These are phyloP conservation scores for Thryonomys swinderianus DNA, from an alignment of 2,113 vertebrate genomes.

Conservation along the genomic window DNA sequence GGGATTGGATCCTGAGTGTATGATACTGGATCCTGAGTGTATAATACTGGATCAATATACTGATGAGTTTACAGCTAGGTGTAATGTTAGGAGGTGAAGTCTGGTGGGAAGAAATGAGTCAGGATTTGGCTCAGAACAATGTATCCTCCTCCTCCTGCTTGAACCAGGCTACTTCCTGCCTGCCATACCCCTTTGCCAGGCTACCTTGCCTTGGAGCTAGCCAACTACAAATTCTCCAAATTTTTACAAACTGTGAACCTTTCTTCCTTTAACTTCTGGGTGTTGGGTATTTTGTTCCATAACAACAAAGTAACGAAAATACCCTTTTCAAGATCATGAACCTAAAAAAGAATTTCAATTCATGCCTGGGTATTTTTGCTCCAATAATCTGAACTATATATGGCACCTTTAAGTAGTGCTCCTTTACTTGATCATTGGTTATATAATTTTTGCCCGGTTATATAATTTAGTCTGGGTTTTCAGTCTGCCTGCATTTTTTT, in stretches of 20 bases:
- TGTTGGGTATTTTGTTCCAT: not conserved
- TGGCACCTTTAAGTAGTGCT: not conserved
- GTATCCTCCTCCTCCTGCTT: not conserved
- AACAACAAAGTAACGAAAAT: not conserved
- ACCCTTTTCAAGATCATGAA: not conserved
- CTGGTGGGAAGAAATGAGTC: not conserved
- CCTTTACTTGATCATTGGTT: not conserved
- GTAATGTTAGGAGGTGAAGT: not conserved
- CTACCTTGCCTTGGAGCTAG: not conserved
- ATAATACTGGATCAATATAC: not conserved
- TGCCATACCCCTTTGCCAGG: not conserved
- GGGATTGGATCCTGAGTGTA: not conserved
- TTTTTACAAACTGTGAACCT: not conserved
- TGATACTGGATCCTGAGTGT: not conserved
- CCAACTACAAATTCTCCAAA: not conserved
- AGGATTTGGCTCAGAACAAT: not conserved
- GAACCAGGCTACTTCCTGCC: not conserved
- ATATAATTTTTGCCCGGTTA: not conserved
- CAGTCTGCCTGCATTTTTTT: not conserved
- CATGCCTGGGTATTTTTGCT: not conserved
- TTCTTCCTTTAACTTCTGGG: not conserved
- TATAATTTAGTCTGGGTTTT: not conserved
- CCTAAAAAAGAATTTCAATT: not conserved
- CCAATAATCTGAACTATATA: not conserved
- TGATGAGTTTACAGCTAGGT: not conserved